Percentiles rank a stretch among this genome's conserved stretches.
Evolutionary conservation across 2,888 invertebrate species (phyloP).

Genomic region (Amphipyra berbera): DNA sequence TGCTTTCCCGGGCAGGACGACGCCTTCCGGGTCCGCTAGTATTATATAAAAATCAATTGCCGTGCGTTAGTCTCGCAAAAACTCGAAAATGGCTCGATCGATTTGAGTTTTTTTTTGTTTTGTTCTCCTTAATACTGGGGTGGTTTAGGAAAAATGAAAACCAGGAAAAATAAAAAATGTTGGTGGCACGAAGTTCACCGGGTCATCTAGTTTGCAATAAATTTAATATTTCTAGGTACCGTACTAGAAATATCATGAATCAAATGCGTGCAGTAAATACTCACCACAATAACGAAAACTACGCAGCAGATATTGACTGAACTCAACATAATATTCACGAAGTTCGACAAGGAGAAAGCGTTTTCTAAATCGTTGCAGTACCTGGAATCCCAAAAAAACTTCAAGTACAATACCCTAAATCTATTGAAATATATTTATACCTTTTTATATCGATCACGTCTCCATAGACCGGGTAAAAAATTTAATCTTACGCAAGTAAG

Average conservation of each 20-base stretch:
- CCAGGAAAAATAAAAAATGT: too few relatives aligned
- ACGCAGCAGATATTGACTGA: conserved; percentile 86
- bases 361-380: conserved; percentile 84
- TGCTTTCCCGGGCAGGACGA: too few relatives aligned
- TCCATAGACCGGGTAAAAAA: conserved; percentile 17
- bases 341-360: conserved; percentile 80
- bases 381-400: conserved; percentile 67
- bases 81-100: too few relatives aligned
- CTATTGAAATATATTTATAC: conserved; percentile 27
- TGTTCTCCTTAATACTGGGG: too few relatives aligned
- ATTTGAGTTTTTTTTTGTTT: too few relatives aligned
- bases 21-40: too few relatives aligned
- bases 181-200: too few relatives aligned
- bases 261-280: conserved; percentile 52
- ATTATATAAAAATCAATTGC: too few relatives aligned
- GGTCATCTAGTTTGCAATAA: too few relatives aligned
- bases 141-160: too few relatives aligned
- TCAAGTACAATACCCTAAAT: conserved; percentile 28
- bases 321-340: conserved; percentile 82
- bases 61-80: too few relatives aligned
- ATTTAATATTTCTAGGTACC: conserved; percentile 11
- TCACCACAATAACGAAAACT: conserved; percentile 83
- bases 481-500: conserved; percentile 32
- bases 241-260: conserved; percentile 25
- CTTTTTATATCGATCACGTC: conserved; percentile 51